phyloP scores from a whole-genome alignment of 2,888 invertebrate species.

The Archaeoteleia sp. region DNA sequence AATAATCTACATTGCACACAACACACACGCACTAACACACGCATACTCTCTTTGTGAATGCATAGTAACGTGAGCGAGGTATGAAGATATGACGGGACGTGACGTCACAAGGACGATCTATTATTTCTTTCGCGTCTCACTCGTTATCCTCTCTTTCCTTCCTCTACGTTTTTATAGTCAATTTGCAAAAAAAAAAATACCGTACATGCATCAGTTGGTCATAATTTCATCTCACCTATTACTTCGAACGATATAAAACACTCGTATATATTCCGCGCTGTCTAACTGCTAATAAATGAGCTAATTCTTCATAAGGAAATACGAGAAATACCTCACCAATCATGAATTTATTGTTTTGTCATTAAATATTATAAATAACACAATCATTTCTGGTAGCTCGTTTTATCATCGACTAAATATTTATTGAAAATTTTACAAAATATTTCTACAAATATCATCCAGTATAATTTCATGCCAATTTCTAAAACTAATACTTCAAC shows the following conservation, averaged over 20 bases:
- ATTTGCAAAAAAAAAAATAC: slow-evolving; percentile 24
- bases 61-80: slow-evolving; percentile 42
- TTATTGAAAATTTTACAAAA: too few relatives aligned
- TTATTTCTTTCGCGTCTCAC: slow-evolving; percentile 55
- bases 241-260: slow-evolving; percentile 42
- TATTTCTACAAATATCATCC: too few relatives aligned
- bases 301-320: slow-evolving; percentile 49
- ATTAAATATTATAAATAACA: too few relatives aligned
- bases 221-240: slow-evolving; percentile 46
- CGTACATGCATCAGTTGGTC: slow-evolving; percentile 46
- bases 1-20: slow-evolving; percentile 49
- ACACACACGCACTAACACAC: slow-evolving; percentile 32
- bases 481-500: too few relatives aligned
- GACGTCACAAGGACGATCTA: slow-evolving; percentile 66
- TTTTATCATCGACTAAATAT: too few relatives aligned
- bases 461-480: too few relatives aligned
- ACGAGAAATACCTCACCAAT: slow-evolving; percentile 47
- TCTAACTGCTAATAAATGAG: slow-evolving; percentile 49
- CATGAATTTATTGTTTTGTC: slow-evolving; percentile 40
- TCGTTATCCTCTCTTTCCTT: slow-evolving; percentile 50
- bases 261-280: slow-evolving; percentile 42
- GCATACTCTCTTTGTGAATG: slow-evolving; percentile 39
- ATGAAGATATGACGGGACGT: slow-evolving; percentile 64
- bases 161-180: slow-evolving; percentile 41
- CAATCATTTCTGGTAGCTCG: too few relatives aligned